A percentile compares a stretch with the other conserved stretches of the same genome.
Conservation (phyloP, 2,888 invertebrate species). For the Malthinus flaveolus region DNA sequence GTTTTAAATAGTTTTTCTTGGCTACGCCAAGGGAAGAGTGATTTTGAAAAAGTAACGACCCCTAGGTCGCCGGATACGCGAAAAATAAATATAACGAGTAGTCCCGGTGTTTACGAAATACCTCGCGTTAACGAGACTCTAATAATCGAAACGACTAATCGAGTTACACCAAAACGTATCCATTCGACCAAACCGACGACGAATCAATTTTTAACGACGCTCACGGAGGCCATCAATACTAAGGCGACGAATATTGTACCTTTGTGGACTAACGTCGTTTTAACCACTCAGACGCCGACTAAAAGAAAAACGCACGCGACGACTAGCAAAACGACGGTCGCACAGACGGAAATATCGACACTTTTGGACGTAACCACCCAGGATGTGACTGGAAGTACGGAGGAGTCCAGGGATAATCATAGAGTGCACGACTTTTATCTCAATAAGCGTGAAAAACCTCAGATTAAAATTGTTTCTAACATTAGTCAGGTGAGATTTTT, state of each 20-base stretch:
- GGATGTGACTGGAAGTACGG: conserved; percentile 57
- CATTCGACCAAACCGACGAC: conserved; percentile 39
- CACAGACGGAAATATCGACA: conserved; percentile 45
- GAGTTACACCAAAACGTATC: conserved; percentile 21
- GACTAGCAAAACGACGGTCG: conserved; percentile 43
- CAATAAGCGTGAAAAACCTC: conserved; percentile 50
- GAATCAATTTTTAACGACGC: conserved; percentile 29
- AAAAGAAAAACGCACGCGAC: conserved; percentile 50
- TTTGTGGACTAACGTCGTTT: conserved; percentile 53
- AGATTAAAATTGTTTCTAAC: conserved; percentile 51
- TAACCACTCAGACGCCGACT: conserved; percentile 57
- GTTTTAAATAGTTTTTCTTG: conserved; percentile 42
- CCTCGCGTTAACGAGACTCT: background rate
- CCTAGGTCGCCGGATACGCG: conserved; percentile 17
- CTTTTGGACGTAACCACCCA: conserved; percentile 62
- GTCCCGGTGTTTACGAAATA: background rate
- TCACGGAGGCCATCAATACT: conserved; percentile 23
- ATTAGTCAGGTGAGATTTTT: conserved; percentile 50
- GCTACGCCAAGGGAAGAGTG: conserved; percentile 47
- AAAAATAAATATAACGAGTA: conserved; percentile 8
- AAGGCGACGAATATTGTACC: conserved; percentile 21
- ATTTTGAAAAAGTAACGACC: conserved; percentile 15
- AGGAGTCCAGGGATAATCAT: conserved; percentile 58
- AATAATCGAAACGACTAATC: conserved; percentile 12
- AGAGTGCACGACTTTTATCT: conserved; percentile 54